Conservation (phyloP, 1,140 invertebrate genomes). For the Caenorhabditis elegans region DNA sequence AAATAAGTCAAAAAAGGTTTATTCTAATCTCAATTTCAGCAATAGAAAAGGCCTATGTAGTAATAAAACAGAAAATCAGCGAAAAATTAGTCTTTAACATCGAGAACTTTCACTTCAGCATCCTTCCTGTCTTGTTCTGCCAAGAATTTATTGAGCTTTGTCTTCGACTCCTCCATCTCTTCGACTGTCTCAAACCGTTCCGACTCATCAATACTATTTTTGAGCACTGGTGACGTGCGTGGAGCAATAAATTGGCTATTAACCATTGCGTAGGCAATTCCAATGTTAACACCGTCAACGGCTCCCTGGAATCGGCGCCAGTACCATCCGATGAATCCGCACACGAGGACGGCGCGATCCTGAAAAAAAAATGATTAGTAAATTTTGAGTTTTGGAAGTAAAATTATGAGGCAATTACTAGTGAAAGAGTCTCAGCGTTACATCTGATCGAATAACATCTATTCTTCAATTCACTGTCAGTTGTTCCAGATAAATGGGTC, state of each 20-base stretch:
- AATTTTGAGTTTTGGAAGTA: background rate
- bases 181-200: background rate
- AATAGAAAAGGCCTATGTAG: too few relatives aligned
- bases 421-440: conserved; percentile 37
- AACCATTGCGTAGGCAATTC: conserved; percentile 51
- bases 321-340: conserved; percentile 62
- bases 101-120: too few relatives aligned
- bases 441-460: conserved; percentile 56
- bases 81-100: too few relatives aligned
- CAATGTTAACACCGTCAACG: conserved; percentile 61
- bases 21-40: too few relatives aligned
- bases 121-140: background rate
- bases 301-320: conserved; percentile 63
- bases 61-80: too few relatives aligned
- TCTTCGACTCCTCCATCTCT: conserved; percentile 12
- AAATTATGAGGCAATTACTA: background rate
- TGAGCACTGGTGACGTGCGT: background rate
- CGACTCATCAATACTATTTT: background rate
- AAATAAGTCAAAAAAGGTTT: too few relatives aligned
- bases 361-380: conserved; percentile 1
- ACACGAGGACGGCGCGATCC: conserved; percentile 50
- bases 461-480: conserved; percentile 45
- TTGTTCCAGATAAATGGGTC: conserved; percentile 38
- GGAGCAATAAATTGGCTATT: conserved; percentile 44
- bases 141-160: background rate